These are phyloP conservation scores for Nephila pilipes DNA, from an alignment of 1,140 invertebrate genomes.

Conservation along the genomic window DNA sequence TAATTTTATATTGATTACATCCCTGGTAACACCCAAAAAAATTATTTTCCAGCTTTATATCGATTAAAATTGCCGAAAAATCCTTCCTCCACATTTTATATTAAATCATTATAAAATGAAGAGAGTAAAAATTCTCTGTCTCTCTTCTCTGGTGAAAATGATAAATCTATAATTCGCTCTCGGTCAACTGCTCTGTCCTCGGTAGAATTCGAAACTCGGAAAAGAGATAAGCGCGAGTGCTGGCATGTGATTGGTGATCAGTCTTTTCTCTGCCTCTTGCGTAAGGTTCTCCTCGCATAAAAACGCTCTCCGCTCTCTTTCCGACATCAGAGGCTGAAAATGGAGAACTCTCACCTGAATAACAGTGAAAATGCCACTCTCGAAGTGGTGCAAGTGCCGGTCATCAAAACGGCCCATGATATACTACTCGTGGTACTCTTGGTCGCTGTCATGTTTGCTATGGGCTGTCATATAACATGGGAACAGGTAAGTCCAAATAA, in stretches of 20 bases:
- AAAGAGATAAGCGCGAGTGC: constrained; percentile 24
- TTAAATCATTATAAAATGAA: too few relatives aligned
- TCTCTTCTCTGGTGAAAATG: background rate
- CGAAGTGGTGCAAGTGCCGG: constrained; percentile 52
- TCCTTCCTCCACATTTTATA: too few relatives aligned
- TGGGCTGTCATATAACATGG: constrained; percentile 80
- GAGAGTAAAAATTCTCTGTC: too few relatives aligned
- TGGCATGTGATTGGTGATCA: constrained; percentile 21
- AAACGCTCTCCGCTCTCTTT: constrained; percentile 34
- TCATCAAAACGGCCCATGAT: constrained; percentile 79
- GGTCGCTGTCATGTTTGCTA: constrained; percentile 80
- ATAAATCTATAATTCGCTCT: background rate
- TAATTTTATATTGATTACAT: too few relatives aligned
- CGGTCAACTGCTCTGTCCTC: background rate
- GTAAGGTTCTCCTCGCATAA: constrained; percentile 8
- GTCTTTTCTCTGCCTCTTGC: constrained; percentile 3
- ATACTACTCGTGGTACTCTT: constrained; percentile 79
- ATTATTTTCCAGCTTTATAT: too few relatives aligned
- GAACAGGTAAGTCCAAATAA: constrained; percentile 77
- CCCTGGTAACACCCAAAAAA: too few relatives aligned
- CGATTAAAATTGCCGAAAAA: background rate
- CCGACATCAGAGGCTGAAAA: constrained; percentile 10
- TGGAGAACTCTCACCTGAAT: constrained; percentile 41
- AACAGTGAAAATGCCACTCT: constrained; percentile 3
- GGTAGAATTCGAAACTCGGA: background rate